Base-by-base conservation (phyloP, 2,113 vertebrate genomes). In the Prolemur simus region DNA sequence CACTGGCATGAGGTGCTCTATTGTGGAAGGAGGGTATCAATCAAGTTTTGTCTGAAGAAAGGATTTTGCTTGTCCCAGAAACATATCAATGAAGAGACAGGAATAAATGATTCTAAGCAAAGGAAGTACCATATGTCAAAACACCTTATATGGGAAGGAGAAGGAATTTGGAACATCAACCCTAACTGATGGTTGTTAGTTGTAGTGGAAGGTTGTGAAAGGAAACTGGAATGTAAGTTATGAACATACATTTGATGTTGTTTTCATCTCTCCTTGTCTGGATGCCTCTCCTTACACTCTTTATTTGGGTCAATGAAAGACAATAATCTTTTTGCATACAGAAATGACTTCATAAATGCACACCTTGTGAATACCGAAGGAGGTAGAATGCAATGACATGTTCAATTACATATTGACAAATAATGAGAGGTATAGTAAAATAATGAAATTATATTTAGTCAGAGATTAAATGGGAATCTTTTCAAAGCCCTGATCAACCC, bases 181-280 rank as follows among this genome's bases (percentile, higher is more conserved):
- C 11, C 18, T 74, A 9, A 74, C 7, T n/a, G 54, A 37, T 15
- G n/a, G 13, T 80, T 12, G 23, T 14, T 5, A 5, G 32, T 15
- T 18, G 45, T n/a, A 42, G 20, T 5, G 6, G 34, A 64, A 58
- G 54, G 2, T n/a, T 1, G 47, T 73, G 52, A 81, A 39, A 54
- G 18, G 54, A 47, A 56, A 80, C 3, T 56, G 9, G 6, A 21
- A 29, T 47, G 18, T 29, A 27, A 10, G 4, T 0, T 15, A 47
- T 4, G 1, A 42, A 39, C 20, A 66, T 0, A 14, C 8, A 54
- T 54, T 54, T 54, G 17, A 54, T 80, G 27, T 5, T 25, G 0
- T 49, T 25, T 37, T 32, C 25, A 39, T 56, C 13, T 18, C n/a
- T 47, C 17, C 1, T 6, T 52, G 8, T 32, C 6, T 47, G 34